Conservation (phyloP, 1,140 invertebrate species). For the Drosophila fuyamai region DNA sequence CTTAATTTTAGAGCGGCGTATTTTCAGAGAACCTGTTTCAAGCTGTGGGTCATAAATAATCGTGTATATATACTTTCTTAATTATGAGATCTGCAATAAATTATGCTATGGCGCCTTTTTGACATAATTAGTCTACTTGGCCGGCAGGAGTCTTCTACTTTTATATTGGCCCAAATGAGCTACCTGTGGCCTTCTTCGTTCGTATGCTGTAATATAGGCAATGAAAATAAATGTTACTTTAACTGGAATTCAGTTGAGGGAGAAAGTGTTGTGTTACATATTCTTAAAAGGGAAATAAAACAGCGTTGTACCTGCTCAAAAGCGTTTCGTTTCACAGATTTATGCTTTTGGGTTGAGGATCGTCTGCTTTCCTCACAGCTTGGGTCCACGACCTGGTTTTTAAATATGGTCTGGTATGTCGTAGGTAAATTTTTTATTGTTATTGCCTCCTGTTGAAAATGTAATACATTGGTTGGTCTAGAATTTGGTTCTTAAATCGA, state of each 20-base stretch:
- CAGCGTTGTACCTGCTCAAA: slow-evolving; percentile 51
- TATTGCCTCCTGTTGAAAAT: slow-evolving; percentile 18
- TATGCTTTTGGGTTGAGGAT: slow-evolving; percentile 61
- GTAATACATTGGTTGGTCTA: background rate
- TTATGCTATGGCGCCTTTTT: slow-evolving; percentile 36
- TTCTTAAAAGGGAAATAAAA: slow-evolving; percentile 23
- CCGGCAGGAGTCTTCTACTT: slow-evolving; percentile 1
- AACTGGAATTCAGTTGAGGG: slow-evolving; percentile 54
- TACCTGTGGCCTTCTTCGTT: slow-evolving; percentile 34
- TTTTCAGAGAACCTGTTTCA: background rate
- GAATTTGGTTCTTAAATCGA: slow-evolving; percentile 1
- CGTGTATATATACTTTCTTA: slow-evolving; percentile 5
- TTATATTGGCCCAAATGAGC: slow-evolving; percentile 38
- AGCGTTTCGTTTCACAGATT: slow-evolving; percentile 61
- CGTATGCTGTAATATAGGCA: slow-evolving; percentile 56
- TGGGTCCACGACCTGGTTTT: slow-evolving; percentile 13
- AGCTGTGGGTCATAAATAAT: background rate
- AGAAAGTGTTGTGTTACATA: slow-evolving; percentile 66
- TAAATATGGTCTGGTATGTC: slow-evolving; percentile 60
- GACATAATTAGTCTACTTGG: slow-evolving; percentile 39
- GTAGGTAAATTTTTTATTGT: slow-evolving; percentile 41
- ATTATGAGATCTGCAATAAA: slow-evolving; percentile 45
- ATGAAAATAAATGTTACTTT: slow-evolving; percentile 19
- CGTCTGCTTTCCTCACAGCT: slow-evolving; percentile 10
- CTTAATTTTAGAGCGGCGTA: too few relatives aligned